Base-by-base conservation (phyloP, 1,140 invertebrate genomes). In the Luehdorfia chinensis region DNA sequence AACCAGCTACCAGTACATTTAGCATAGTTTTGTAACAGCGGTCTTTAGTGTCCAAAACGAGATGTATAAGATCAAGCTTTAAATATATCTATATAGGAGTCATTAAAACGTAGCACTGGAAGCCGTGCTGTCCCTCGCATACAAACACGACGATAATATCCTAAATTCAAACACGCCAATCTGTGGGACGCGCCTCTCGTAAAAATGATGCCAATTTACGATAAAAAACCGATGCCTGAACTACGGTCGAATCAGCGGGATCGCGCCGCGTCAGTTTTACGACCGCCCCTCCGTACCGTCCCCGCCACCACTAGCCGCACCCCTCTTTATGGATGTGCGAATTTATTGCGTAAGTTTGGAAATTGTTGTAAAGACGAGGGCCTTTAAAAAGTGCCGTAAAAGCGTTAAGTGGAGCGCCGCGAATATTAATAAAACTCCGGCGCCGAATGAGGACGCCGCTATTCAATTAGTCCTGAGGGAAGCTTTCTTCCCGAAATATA, bases 181-280 rank as follows among this genome's bases (percentile, higher is more conserved):
- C 64, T 55, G 23, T 16, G 47, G 49, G 53, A 43, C 51, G 56
- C 51, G 36, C 28, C 45, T 55, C 60, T 73, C 69, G 64, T 73
- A 73, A 73, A 73, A 63, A 59, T 70, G 69, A 73, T 67, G 59
- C 59, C 64, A 67, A 68, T 67, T 70, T 73, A 67, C 66, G 66
- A 73, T 73, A 68, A 67, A 69, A 73, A 63, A 53, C 59, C 58
- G 57, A 70, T 60, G 59, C 59, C 55, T 57, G 49, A 51, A 48
- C 57, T 53, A 55, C 52, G 33, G 30, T 21, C 31, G 43, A 66
- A 54, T 66, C 56, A 48, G 36, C 11, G 52, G 52, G 51, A 63
- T 63, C 46, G 53, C 52, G 53, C 56, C 54, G 33, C 47, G 59
- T 47, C 57, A n/a, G n/a, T n/a, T 67, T 65, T 60, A 67, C 54